These are phyloP conservation scores for Empis livida DNA, from an alignment of 2,888 invertebrate genomes.

Conservation along the genomic window DNA sequence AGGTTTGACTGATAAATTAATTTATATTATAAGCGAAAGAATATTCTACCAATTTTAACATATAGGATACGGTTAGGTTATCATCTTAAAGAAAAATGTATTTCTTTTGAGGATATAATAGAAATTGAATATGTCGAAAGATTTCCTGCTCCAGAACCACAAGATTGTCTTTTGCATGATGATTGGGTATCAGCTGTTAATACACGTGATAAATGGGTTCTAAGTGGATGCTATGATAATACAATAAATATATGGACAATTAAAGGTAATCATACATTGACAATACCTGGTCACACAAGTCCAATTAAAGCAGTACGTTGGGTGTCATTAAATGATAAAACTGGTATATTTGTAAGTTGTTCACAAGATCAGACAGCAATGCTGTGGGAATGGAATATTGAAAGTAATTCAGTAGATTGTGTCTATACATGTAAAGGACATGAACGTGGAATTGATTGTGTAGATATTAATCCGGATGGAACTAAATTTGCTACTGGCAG, in stretches of 20 bases:
- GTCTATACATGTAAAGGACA: conserved; percentile 79
- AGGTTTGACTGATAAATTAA: conserved; percentile 32
- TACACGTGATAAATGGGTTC: conserved; percentile 58
- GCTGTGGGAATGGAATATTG: conserved; percentile 78
- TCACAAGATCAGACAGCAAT: conserved; percentile 88
- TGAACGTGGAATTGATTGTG: conserved; percentile 80
- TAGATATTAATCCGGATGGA: conserved; percentile 59
- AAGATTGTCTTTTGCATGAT: conserved; percentile 85
- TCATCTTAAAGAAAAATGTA: conserved; percentile 59
- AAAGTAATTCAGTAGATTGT: conserved; percentile 61
- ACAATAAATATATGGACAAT: conserved; percentile 81
- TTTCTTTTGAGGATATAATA: conserved; percentile 72
- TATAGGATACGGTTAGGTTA: conserved; percentile 42
- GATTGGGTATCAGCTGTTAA: conserved; percentile 95
- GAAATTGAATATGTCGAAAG: conserved; percentile 86
- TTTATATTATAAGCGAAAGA: not conserved
- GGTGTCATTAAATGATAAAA: conserved; percentile 55
- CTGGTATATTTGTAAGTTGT: conserved; percentile 60
- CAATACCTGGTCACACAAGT: conserved; percentile 75
- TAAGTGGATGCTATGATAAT: conserved; percentile 89
- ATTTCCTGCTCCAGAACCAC: conserved; percentile 82
- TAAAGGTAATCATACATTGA: conserved; percentile 69
- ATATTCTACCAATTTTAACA: not conserved
- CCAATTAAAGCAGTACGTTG: conserved; percentile 82
- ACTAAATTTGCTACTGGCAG: conserved; percentile 67